Evolutionary conservation across 2,888 invertebrate species (phyloP).

Genomic region (Ennomos erosarius): DNA sequence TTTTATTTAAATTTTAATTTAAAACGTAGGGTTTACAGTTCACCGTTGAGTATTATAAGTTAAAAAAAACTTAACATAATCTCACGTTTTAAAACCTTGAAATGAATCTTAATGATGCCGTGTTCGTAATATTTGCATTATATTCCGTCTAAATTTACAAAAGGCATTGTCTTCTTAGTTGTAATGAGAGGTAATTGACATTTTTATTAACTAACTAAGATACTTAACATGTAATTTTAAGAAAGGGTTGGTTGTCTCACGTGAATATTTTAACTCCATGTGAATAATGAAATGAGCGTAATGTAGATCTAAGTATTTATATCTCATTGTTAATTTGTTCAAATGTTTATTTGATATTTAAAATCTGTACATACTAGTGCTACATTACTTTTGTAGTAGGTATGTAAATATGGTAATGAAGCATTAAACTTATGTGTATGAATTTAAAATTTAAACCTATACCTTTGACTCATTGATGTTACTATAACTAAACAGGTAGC

Average conservation of each 20-base stretch:
- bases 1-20: background rate
- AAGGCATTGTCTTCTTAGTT: slow-evolving; percentile 25
- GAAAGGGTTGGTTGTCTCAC: slow-evolving; percentile 12
- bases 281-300: slow-evolving; percentile 5
- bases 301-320: background rate
- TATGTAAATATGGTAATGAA: no score
- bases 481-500: no score
- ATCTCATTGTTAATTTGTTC: background rate
- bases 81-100: slow-evolving; percentile 23
- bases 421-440: no score
- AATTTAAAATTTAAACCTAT: no score
- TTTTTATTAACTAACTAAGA: slow-evolving; percentile 39
- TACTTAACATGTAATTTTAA: slow-evolving; percentile 46
- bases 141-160: slow-evolving; percentile 16
- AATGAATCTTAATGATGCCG: slow-evolving; percentile 22
- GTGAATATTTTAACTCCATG: slow-evolving; percentile 6
- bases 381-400: slow-evolving; percentile 1
- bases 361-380: no score
- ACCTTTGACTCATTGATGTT: no score
- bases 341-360: no score
- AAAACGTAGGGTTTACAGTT: no score
- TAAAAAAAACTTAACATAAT: background rate
- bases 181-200: slow-evolving; percentile 32
- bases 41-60: no score
- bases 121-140: slow-evolving; percentile 28